Evolutionary conservation across 2,888 invertebrate species (phyloP).

Genomic region (Panopea generosa): DNA sequence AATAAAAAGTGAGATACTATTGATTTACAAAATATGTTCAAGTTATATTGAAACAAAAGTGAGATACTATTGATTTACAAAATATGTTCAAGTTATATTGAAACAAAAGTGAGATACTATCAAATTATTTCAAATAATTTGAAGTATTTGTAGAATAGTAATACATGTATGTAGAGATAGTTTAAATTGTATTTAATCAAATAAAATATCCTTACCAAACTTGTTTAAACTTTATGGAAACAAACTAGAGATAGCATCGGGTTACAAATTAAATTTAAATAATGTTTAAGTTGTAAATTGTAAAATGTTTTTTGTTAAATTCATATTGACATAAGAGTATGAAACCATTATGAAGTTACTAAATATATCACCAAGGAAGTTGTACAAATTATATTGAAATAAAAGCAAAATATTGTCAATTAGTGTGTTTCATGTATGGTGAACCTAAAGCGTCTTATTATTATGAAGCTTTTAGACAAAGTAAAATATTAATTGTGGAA

Average conservation of each 20-base stretch:
- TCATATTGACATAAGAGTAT: slow-evolving; percentile 1
- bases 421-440: neutral
- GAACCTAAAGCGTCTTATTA: too few relatives aligned
- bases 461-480: too few relatives aligned
- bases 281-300: neutral
- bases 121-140: neutral
- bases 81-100: neutral
- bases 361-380: slow-evolving; percentile 39
- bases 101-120: neutral
- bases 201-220: neutral
- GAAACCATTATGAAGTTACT: neutral
- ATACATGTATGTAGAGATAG: too few relatives aligned
- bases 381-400: slow-evolving; percentile 78
- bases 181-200: neutral
- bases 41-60: slow-evolving; percentile 81
- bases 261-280: neutral
- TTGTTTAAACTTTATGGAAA: neutral
- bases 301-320: slow-evolving; percentile 23
- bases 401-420: slow-evolving; percentile 75
- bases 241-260: neutral
- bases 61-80: slow-evolving; percentile 22
- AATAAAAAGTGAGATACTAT: neutral
- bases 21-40: slow-evolving; percentile 66
- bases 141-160: neutral
- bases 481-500: too few relatives aligned